phyloP scores from a whole-genome alignment of 2,888 invertebrate genomes.

The Drosophila mimetica region DNA sequence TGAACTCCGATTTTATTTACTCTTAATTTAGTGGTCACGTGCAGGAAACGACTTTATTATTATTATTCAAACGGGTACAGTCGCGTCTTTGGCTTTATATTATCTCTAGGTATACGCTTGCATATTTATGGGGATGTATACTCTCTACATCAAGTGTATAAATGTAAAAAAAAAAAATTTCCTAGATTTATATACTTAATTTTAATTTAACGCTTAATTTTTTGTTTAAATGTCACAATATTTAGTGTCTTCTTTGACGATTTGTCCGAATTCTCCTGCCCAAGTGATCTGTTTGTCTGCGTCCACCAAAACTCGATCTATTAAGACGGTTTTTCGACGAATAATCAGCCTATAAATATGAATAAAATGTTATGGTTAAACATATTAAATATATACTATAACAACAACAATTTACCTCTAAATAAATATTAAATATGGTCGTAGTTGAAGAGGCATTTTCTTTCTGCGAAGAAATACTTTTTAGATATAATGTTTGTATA shows the following conservation, averaged over 20 bases:
- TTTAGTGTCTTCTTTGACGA: neutral
- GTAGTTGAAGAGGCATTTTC: neutral
- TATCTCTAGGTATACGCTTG: neutral
- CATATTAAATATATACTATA: too few species aligned
- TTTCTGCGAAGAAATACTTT: neutral
- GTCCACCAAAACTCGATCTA: constrained; percentile 4
- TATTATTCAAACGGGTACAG: constrained; percentile 12
- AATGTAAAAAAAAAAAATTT: too few species aligned
- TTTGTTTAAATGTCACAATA: too few species aligned
- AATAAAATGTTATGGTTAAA: neutral
- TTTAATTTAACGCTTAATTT: too few species aligned
- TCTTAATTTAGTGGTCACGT: constrained; percentile 38
- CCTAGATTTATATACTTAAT: too few species aligned
- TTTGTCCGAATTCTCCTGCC: neutral
- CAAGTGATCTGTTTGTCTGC: neutral
- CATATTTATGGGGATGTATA: constrained; percentile 10
- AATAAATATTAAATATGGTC: neutral
- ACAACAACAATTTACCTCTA: neutral
- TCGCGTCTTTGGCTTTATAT: neutral
- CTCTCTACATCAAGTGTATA: neutral
- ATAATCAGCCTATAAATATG: neutral
- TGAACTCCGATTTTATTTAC: constrained; percentile 17
- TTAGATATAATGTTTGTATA: neutral
- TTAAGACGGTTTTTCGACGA: neutral
- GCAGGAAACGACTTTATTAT: constrained; percentile 18